phyloP scores from a whole-genome alignment of 1,140 invertebrate genomes.

The Hetaerina americana region DNA sequence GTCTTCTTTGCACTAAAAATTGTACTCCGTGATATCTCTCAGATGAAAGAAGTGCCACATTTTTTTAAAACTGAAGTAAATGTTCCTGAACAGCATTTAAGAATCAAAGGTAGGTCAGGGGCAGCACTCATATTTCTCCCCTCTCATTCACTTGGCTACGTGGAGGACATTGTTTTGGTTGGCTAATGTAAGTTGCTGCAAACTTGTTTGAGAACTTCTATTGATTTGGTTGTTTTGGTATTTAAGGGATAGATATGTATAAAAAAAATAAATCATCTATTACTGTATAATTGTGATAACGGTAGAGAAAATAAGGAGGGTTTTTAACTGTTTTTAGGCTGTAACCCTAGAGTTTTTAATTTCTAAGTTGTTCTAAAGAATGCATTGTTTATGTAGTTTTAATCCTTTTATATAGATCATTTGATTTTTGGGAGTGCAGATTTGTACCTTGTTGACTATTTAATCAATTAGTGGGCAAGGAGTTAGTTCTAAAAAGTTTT shows the following conservation, averaged over 20 bases:
- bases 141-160: slow-evolving; percentile 11
- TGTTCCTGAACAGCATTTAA: slow-evolving; percentile 40
- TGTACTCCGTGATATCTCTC: slow-evolving; percentile 19
- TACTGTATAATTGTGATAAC: slow-evolving; percentile 16
- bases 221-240: slow-evolving; percentile 13
- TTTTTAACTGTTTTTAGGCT: slow-evolving; percentile 13
- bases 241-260: slow-evolving; percentile 15
- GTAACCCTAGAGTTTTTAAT: slow-evolving; percentile 7
- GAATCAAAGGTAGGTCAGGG: slow-evolving; percentile 29
- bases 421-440: not conserved
- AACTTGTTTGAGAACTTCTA: slow-evolving; percentile 7
- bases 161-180: slow-evolving; percentile 10
- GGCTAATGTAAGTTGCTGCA: slow-evolving; percentile 12
- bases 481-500: slow-evolving; percentile 1
- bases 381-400: slow-evolving; percentile 2
- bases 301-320: slow-evolving; percentile 8
- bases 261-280: slow-evolving; percentile 7
- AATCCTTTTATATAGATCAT: not conserved
- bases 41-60: slow-evolving; percentile 21
- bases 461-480: not conserved
- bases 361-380: not conserved
- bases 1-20: slow-evolving; percentile 17
- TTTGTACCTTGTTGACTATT: not conserved
- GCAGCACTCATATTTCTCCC: slow-evolving; percentile 11
- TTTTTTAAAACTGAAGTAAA: slow-evolving; percentile 28